phyloP scores from a whole-genome alignment of 2,797 vertebrate genomes.

The Lithobates pipiens region DNA sequence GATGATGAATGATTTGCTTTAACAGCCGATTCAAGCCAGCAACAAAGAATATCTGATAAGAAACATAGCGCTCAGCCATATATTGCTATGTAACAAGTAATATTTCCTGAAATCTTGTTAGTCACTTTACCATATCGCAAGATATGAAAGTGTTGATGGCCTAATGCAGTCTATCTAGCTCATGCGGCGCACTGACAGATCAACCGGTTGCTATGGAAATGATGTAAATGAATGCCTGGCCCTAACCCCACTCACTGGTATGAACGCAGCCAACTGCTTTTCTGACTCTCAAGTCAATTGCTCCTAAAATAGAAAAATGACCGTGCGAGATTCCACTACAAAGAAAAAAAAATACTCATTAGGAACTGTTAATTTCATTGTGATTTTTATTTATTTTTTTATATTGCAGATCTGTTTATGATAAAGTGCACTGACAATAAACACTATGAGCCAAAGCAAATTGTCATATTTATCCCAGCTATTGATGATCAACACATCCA shows the following conservation, averaged over 20 bases:
- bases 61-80: not conserved
- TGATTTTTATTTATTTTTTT: not conserved
- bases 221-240: conserved; percentile 62
- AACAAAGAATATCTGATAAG: not conserved
- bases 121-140: conserved; percentile 26
- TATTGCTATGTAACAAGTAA: not conserved
- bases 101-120: conserved; percentile 1
- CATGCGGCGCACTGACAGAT: conserved; percentile 41
- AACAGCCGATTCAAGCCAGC: no score
- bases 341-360: not conserved
- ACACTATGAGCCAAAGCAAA: not conserved
- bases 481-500: not conserved
- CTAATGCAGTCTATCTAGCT: conserved; percentile 21
- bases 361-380: conserved; percentile 7
- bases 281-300: conserved; percentile 49
- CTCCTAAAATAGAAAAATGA: conserved; percentile 55
- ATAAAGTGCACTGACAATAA: no score
- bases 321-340: not conserved
- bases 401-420: conserved; percentile 17
- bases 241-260: conserved; percentile 59
- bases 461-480: not conserved
- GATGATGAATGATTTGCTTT: not conserved
- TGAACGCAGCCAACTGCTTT: conserved; percentile 61
- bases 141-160: conserved; percentile 44
- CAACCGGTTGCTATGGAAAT: conserved; percentile 63